phyloP scores from a whole-genome alignment of 2,797 vertebrate species.

The Falco rusticolus region DNA sequence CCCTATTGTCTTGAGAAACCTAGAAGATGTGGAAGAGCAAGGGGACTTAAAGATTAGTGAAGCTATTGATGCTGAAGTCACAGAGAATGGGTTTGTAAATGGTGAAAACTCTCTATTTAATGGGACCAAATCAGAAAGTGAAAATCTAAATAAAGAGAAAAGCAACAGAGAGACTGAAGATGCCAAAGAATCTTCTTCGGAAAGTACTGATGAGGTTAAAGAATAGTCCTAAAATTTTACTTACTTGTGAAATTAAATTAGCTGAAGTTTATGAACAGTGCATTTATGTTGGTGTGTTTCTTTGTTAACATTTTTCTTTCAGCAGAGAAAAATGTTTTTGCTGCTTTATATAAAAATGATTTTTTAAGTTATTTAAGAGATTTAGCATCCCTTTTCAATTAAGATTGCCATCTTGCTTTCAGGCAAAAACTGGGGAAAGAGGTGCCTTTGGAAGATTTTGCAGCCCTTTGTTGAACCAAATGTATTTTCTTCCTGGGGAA shows the following conservation, averaged over 20 bases:
- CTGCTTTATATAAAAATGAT: slow-evolving; percentile 82
- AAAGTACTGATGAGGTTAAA: slow-evolving; percentile 55
- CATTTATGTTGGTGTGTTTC: slow-evolving; percentile 71
- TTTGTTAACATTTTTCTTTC: slow-evolving; percentile 78
- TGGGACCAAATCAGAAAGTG: slow-evolving; percentile 74
- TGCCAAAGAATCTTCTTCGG: slow-evolving; percentile 81
- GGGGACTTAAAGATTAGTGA: slow-evolving; percentile 78
- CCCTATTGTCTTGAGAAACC: slow-evolving; percentile 87
- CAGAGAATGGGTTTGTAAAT: slow-evolving; percentile 80
- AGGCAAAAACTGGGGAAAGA: slow-evolving; percentile 50
- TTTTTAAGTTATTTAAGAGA: slow-evolving; percentile 82
- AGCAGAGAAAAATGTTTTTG: slow-evolving; percentile 80
- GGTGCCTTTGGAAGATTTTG: slow-evolving; percentile 55
- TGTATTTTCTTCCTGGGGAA: slow-evolving; percentile 70
- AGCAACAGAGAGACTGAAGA: slow-evolving; percentile 80
- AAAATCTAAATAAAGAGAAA: slow-evolving; percentile 66
- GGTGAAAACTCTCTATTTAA: slow-evolving; percentile 81
- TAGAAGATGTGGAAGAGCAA: slow-evolving; percentile 81
- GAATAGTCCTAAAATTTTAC: slow-evolving; percentile 64
- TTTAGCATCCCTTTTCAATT: slow-evolving; percentile 78
- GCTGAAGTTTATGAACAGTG: slow-evolving; percentile 66
- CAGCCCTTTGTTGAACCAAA: slow-evolving; percentile 57
- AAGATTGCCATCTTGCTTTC: slow-evolving; percentile 82
- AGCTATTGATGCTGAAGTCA: slow-evolving; percentile 68
- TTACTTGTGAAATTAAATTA: slow-evolving; percentile 64